Evolutionary conservation across 2,113 vertebrate species (phyloP), one percentile per base, ranked within the genome.

Genomic region (Entelurus aequoreus): DNA sequence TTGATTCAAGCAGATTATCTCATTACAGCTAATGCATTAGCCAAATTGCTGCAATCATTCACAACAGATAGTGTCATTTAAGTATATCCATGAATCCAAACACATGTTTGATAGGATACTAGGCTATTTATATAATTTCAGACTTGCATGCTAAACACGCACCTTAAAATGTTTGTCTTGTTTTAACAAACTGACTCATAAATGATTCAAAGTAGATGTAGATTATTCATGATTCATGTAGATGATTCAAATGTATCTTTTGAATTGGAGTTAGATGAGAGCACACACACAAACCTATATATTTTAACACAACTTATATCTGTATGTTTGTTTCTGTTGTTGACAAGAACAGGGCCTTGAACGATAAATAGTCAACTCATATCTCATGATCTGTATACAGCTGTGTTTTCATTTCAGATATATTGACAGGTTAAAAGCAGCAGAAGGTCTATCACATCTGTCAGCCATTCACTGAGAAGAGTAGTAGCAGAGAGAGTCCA

Each of bases 361-460:
- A 13, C 36, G 14, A 16, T 19, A 19, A 38, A 10, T 10, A 55
- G 37, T 38, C 16, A 21, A 21, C 16, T 21, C 55, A 44, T 57
- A 12, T 40, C 44, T 44, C 55, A 42, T 21, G 55, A 57, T n/a
- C n/a, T 57, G 40, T 44, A 5, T 57, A 44, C 40, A 57, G 55
- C 40, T 57, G 6, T 57, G 40, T 19, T 57, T 57, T 57, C 38
- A 44, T 57, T 57, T 57, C 55, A 57, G 55, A 57, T 57, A 6
- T 57, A 57, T 57, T 57, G 38, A 57, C 55, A 44, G 44, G 55
- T 57, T 57, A 57, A 40, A 57, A 57, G 55, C 38, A 57, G 55
- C n/a, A 44, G 55, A 57, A 57, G 38, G 1, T 44, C 51, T 53
- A 36, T 53, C 51, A 53, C 51, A 35, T 35, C 54, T 19, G 16